Percentiles rank a stretch among this genome's conserved stretches.
These are phyloP conservation scores for Lasioglossum calceatum DNA, from an alignment of 2,888 invertebrate genomes.

Conservation along the genomic window DNA sequence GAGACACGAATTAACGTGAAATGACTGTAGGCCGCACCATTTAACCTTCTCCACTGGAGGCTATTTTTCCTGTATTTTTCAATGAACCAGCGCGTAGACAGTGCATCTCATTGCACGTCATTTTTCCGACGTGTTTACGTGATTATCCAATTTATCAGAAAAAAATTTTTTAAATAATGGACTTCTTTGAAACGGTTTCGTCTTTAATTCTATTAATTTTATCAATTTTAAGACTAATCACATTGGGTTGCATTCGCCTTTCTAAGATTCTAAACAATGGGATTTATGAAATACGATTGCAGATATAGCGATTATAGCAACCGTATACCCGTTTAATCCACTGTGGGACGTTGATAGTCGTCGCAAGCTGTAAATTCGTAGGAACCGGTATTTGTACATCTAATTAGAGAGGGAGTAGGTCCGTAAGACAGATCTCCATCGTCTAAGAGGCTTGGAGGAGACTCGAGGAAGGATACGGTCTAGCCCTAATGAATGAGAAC, in stretches of 20 bases:
- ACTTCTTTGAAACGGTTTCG: neutral
- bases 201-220: neutral
- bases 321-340: neutral
- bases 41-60: neutral
- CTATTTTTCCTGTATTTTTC: constrained; percentile 4
- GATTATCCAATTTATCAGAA: neutral
- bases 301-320: neutral
- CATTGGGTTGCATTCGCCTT: neutral
- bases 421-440: constrained; percentile 26
- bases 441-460: constrained; percentile 43
- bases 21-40: constrained; percentile 18
- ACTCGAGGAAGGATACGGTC: constrained; percentile 44
- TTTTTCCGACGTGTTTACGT: neutral
- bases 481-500: constrained; percentile 48
- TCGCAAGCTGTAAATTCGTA: constrained; percentile 3
- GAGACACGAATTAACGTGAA: constrained; percentile 36
- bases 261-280: neutral
- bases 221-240: neutral
- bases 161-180: neutral
- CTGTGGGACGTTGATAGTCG: neutral
- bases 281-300: neutral
- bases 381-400: constrained; percentile 26
- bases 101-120: neutral
- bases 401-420: constrained; percentile 31
- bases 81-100: neutral